Evolutionary conservation across 2,113 vertebrate genomes (phyloP), one percentile per base, ranked within the genome.

Genomic region (Sialia sialis): DNA sequence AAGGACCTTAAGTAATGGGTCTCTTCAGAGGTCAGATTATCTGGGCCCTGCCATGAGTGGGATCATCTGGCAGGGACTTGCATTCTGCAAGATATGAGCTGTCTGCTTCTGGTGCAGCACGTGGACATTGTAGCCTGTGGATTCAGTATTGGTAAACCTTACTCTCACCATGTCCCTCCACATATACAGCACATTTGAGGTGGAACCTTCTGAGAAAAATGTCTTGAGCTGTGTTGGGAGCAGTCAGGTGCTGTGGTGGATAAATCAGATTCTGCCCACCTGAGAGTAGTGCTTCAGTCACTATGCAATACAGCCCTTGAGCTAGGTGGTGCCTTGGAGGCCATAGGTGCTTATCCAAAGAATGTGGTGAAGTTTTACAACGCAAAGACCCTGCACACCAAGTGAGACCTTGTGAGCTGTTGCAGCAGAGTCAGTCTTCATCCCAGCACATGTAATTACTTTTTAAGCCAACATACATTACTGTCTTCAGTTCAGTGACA

Each of bases 371-470:
- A 20, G 32, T 39, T 87, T 73, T 55, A 11, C 3, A 4, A 69
- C 13, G 16, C 52, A 55, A 63, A 72, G 27, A 55, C 6, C 36
- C 48, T 55, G 4, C 15, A 39, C 36, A 51, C 7, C 8, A 55
- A 48, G 64, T 56, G 32, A 56, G 25, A 8, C 7, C 85, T 69
- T 64, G 11, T 6, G 48, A 92, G 38, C 11, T 81, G 6, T 59
- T 90, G 52, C 17, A 82, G 39, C 12, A 89, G 46, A 74, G 41
- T 76, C 18, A 48, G 19, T 43, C 43, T 8, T 81, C 18, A 11
- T 68, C 84, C 69, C 26, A 66, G 25, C 49, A 87, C 68, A 77
- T 68, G 30, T 44, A 60, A 85, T 68, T 84, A 75, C 85, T 93
- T 89, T 62, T 32, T 46, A 85, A 73, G 22, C 26, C 20, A 52